Evolutionary conservation across 2,888 invertebrate species (phyloP).

Genomic region (Ischnus inquisitorius): DNA sequence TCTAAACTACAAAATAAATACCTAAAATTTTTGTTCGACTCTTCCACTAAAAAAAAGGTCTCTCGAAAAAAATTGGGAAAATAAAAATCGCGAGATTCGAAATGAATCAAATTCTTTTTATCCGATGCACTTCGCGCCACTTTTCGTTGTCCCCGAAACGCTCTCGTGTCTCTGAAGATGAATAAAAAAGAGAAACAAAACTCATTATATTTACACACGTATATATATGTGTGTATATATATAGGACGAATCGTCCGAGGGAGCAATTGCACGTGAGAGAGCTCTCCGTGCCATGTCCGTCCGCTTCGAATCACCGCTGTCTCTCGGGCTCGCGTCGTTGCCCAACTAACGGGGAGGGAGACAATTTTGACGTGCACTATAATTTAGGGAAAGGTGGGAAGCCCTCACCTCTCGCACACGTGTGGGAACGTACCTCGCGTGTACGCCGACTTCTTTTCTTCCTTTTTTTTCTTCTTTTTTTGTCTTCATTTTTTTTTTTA

Average conservation of each 20-base stretch:
- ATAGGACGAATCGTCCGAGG: slow-evolving; percentile 18
- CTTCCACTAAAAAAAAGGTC: background rate
- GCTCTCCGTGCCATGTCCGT: slow-evolving; percentile 26
- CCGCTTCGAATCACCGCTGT: slow-evolving; percentile 30
- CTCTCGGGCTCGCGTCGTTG: slow-evolving; percentile 57
- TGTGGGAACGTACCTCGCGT: slow-evolving; percentile 68
- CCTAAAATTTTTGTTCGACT: background rate
- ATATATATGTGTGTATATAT: no score
- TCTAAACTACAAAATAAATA: background rate
- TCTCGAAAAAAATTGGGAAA: background rate
- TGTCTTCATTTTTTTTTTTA: slow-evolving; percentile 41
- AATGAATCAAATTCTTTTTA: background rate
- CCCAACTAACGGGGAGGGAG: slow-evolving; percentile 65
- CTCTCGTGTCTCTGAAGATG: background rate
- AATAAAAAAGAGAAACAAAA: background rate
- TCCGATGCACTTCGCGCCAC: background rate
- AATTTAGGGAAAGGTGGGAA: slow-evolving; percentile 69
- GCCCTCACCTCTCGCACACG: slow-evolving; percentile 62
- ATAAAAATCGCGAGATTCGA: background rate
- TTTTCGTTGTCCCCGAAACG: slow-evolving; percentile 21
- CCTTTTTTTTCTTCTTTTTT: slow-evolving; percentile 37
- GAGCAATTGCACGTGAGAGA: slow-evolving; percentile 23
- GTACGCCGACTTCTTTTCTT: slow-evolving; percentile 53
- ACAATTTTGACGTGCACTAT: slow-evolving; percentile 70
- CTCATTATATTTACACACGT: slow-evolving; percentile 3